A percentile compares a stretch with the other conserved stretches of the same genome.
Conservation (phyloP, 2,113 vertebrate genomes). For the Nanger granti region DNA sequence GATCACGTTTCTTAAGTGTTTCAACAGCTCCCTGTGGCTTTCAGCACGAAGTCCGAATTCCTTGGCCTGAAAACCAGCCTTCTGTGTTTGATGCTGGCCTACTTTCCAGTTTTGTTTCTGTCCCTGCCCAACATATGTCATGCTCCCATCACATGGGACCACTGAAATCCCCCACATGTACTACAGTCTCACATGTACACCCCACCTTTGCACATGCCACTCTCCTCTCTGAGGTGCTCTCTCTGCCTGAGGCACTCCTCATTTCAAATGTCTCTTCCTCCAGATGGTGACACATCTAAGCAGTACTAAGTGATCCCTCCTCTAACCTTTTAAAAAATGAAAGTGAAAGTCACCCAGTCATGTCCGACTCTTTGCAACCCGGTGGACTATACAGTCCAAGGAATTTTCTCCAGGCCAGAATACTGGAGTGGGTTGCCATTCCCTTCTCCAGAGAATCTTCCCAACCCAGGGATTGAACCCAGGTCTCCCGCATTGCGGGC, state of each 20-base stretch:
- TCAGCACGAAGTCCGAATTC: not conserved
- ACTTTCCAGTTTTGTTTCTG: not conserved
- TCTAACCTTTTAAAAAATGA: not conserved
- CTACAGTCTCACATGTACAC: not conserved
- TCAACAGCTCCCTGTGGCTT: not conserved
- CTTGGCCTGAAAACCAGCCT: not conserved
- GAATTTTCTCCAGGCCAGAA: not conserved
- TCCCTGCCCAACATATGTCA: not conserved
- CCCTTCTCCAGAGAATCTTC: not conserved
- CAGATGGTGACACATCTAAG: not conserved
- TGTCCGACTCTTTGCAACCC: not conserved
- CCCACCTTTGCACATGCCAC: not conserved
- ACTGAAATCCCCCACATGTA: not conserved
- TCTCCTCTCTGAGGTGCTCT: not conserved
- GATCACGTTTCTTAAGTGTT: not conserved
- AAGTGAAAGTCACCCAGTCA: not conserved
- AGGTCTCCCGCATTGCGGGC: not conserved
- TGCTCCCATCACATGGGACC: not conserved
- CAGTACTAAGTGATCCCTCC: not conserved
- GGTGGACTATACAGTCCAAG: not conserved
- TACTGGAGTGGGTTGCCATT: not conserved
- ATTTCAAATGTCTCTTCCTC: not conserved
- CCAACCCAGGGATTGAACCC: not conserved
- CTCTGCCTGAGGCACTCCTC: not conserved
- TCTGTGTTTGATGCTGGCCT: not conserved